These are phyloP conservation scores for Patella pellucida DNA, from an alignment of 2,888 invertebrate species.

Conservation along the genomic window DNA sequence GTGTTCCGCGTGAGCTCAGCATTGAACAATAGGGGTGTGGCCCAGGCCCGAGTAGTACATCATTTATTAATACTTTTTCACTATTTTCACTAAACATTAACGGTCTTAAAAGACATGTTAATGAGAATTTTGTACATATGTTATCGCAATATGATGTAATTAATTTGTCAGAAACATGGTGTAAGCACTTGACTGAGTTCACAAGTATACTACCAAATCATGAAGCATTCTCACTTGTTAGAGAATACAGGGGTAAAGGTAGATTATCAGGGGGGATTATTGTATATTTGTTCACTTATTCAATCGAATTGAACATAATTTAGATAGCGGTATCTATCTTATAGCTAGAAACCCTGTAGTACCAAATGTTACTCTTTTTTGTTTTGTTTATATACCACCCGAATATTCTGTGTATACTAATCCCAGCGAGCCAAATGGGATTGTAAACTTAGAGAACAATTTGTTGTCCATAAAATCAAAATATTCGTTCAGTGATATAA, in stretches of 20 bases:
- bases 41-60: not conserved
- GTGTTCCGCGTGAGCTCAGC: not conserved
- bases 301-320: no score
- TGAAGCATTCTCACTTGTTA: not conserved
- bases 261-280: conserved; percentile 1
- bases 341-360: not conserved
- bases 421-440: not conserved
- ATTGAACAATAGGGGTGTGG: conserved; percentile 11
- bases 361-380: not conserved
- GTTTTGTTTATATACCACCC: not conserved
- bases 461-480: not conserved
- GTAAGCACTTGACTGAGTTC: not conserved
- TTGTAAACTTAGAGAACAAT: not conserved
- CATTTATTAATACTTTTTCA: not conserved
- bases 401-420: not conserved
- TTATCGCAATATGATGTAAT: not conserved
- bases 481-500: not conserved
- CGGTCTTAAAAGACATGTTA: conserved; percentile 3
- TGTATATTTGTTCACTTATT: no score
- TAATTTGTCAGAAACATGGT: conserved; percentile 3
- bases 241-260: not conserved
- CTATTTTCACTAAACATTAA: not conserved
- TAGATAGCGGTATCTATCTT: not conserved
- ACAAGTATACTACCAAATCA: not conserved
- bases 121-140: not conserved